A percentile compares a stretch with the other conserved stretches of the same genome.
Conservation (phyloP, 1,140 invertebrate species). For the Galendromus occidentalis region DNA sequence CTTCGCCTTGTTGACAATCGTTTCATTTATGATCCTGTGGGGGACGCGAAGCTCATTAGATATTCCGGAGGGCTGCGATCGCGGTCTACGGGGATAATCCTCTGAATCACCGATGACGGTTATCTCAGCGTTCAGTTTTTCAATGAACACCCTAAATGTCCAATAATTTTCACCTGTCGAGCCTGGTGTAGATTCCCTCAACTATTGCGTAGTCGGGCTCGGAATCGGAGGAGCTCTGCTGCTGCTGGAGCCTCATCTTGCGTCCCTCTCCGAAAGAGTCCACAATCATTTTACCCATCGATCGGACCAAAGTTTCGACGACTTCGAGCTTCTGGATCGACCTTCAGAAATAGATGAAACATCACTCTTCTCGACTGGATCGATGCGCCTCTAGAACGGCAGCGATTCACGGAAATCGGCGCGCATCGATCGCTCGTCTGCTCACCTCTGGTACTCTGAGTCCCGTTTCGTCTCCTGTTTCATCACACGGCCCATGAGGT, state of each 20-base stretch:
- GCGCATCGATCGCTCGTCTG: too few species aligned
- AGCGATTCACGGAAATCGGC: too few species aligned
- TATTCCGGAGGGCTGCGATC: too few species aligned
- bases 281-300: not conserved
- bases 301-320: not conserved
- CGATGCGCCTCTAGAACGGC: too few species aligned
- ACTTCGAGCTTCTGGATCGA: constrained; percentile 7
- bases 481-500: not conserved
- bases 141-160: too few species aligned
- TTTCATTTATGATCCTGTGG: constrained; percentile 8
- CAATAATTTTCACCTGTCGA: not conserved
- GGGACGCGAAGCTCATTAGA: too few species aligned
- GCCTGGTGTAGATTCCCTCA: not conserved
- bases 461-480: constrained; percentile 7
- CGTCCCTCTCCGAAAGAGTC: not conserved
- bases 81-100: too few species aligned
- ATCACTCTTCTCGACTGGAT: not conserved
- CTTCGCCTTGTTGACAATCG: constrained; percentile 1
- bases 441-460: constrained; percentile 5
- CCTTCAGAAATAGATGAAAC: not conserved
- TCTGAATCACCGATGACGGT: too few species aligned
- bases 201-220: not conserved
- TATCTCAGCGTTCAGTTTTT: too few species aligned
- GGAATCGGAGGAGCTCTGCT: not conserved
- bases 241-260: not conserved